Evolutionary conservation across 2,888 invertebrate species (phyloP), one percentile per base, ranked within the genome.

Genomic region (Lomographa bimaculata): DNA sequence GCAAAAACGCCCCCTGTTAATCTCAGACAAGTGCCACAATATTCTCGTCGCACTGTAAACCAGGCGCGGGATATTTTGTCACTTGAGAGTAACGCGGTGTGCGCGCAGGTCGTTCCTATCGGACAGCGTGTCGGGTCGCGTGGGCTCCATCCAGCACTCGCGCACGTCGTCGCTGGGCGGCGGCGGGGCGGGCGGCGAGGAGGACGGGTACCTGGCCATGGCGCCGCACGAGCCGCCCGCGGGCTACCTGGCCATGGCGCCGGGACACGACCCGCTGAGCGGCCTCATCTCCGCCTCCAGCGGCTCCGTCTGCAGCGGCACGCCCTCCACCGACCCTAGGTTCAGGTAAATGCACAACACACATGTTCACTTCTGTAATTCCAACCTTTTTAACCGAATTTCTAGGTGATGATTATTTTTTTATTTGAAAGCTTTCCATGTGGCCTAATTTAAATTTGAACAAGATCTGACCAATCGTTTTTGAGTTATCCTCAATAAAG

Each of bases 271-370:
- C 21, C 25, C 56, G 58, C 12, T 50, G 57, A 43, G 63, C 7
- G 72, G 74, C 1, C 69, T 74, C 14, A 57, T 79, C 17, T 74
- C 92, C 1, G 93, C 92, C 12, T 94, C 94, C 57, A 92, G 92
- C 56, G 93, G 94, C 54, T 95, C 95, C 27, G 92, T 94, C 8
- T 94, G 94, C 29, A 94, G 93, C 37, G 95, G 94, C 20, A 96
- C 94, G 5, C 96, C 96, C n/a, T 94, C 94, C 26, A 94, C 94
- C 0, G 95, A 95, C 67, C 90, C 93, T 0, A 29, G 53, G 27
- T 53, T 53, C 10, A 82, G 84, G 84, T 82, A 25, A 53, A 59
- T 5, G n/a, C n/a, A n/a, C n/a, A n/a, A n/a, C n/a, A n/a, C n/a
- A n/a, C n/a, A n/a, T n/a, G n/a, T n/a, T n/a, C n/a, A n/a, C n/a